Evolutionary conservation across 2,113 vertebrate genomes (phyloP), one percentile per base, ranked within the genome.

Genomic region (Protobothrops mucrosquamatus): DNA sequence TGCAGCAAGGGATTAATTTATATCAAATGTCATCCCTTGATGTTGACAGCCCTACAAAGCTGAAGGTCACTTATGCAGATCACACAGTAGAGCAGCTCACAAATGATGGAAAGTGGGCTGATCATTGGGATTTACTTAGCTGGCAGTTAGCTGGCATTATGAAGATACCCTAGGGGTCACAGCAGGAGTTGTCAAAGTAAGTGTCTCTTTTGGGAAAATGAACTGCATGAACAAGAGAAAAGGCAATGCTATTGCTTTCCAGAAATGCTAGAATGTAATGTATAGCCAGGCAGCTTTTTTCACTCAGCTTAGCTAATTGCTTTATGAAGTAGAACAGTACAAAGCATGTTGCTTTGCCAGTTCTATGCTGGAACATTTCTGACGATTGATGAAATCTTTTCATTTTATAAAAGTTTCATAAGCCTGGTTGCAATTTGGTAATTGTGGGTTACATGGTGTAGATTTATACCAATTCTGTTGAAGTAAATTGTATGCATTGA

Each of bases 11-110:
- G 85, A 46, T 64, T 59, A 90, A 88, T 95, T 95, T 92, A 11
- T 64, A 55, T 14, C 89, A 86, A 92, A 51, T 4, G 26, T 10
- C 46, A 91, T 89, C 74, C 91, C 0, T 88, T 92, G 85, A 59
- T 81, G 91, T 52, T 92, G 93, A 55, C 20, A 92, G 69, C 85
- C 46, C 1, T 93, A 59, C 51, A 48, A 93, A n/a, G 89, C 87
- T 89, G 92, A 95, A 96, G 96, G 92, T 15, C 7, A 92, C 34
- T 92, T 94, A 51, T 85, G 9, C 26, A 89, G 91, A 94, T 48
- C 43, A 51, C 0, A 1, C 57, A 87, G 85, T 20, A 94, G 93
- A 54, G 2, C 85, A 89, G 34, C 23, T 61, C 57, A 34, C 74
- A 93, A 89, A 54, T 34, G 56, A 0, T 46, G 24, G 85, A 92